These are phyloP conservation scores for Camponotus vicinus DNA, from an alignment of 1,140 invertebrate genomes.

Conservation along the genomic window DNA sequence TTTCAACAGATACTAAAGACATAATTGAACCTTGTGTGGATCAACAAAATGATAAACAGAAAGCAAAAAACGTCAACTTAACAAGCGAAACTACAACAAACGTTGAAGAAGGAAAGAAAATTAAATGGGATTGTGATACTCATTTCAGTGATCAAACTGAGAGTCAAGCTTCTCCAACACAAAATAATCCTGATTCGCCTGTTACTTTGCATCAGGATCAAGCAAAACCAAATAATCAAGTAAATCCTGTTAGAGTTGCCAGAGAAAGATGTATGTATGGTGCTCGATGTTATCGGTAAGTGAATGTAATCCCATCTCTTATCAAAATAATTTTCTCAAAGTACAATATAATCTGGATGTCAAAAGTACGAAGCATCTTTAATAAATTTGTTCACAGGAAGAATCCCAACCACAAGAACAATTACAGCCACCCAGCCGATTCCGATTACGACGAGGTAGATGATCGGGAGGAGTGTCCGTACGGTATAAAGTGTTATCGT, in stretches of 20 bases:
- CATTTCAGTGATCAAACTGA: conserved; percentile 64
- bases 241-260: background rate
- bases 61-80: background rate
- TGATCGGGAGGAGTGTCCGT: conserved; percentile 85
- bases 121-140: conserved; percentile 63
- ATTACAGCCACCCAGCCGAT: conserved; percentile 86
- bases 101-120: conserved; percentile 58
- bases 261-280: conserved; percentile 83
- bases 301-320: background rate
- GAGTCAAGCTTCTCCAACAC: background rate
- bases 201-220: background rate
- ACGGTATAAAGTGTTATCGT: conserved; percentile 86
- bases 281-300: conserved; percentile 82
- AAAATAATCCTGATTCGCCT: conserved; percentile 20
- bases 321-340: conserved; percentile 10
- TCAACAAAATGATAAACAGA: background rate
- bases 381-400: conserved; percentile 75
- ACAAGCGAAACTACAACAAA: background rate
- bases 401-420: conserved; percentile 82
- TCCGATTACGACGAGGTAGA: conserved; percentile 85
- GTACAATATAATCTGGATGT: background rate
- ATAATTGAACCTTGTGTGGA: background rate
- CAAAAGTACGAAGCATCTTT: background rate
- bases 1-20: background rate
- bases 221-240: background rate